Evolutionary conservation across 2,797 vertebrate species (phyloP), one percentile per base, ranked within the genome.

Genomic region (Notolabrus celidotus): DNA sequence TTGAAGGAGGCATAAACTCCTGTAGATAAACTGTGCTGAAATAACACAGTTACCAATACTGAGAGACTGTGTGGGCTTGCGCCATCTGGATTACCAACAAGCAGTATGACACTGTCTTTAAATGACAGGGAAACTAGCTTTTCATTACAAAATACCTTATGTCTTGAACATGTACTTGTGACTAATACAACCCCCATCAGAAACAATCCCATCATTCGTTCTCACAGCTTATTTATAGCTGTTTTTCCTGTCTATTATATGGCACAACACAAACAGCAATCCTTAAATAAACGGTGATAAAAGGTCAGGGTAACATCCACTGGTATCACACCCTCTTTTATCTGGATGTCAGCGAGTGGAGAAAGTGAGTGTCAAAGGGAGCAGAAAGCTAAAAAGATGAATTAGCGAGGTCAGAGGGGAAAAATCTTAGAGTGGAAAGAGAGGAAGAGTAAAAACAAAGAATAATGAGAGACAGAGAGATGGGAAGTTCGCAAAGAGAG

Each of bases 391-490:
- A 62, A 82, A 69, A 78, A 80, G 80, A 71, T 62, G 31, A 80
- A 82, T 89, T 80, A 80, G 67, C 57, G 57, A 70, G 79, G 78
- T 88, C 85, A 87, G 58, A 66, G 33, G 31, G 31, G 34, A 47
- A 14, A 42, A 23, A 23, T 46, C 20, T 46, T 6, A 6, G 11
- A 45, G 19, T 45, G 19, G 63, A 56, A 68, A 71, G 71, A 78
- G 14, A 73, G 25, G 49, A 78, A 65, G 76, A 36, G 67, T 50
- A 80, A 79, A 85, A 84, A 54, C 56, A 59, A 54, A 59, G 77
- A 79, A 76, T 88, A 90, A 89, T 83, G 83, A 92, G 87, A 83
- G 74, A 74, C 15, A 11, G 45, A 41, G 74, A 79, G 65, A 81
- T 42, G 29, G 46, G 74, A 81, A 81, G 79, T 84, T 83, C 49